Conservation (phyloP, 2,888 invertebrate genomes). For the Orthosia incerta region DNA sequence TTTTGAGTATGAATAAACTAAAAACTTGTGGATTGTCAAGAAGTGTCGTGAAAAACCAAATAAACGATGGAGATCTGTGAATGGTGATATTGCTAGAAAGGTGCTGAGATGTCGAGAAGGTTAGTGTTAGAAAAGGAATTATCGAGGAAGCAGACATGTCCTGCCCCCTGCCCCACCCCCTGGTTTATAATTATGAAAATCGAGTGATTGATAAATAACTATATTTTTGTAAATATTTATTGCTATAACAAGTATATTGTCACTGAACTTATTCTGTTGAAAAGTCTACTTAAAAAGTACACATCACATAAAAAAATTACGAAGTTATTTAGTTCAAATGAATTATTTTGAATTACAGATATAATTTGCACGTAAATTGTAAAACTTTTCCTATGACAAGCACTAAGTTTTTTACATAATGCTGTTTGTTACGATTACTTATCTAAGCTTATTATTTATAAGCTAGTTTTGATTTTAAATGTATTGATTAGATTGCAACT, state of each 20-base stretch:
- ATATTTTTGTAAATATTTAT: neutral
- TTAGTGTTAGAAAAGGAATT: too few species aligned
- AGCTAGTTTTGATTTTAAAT: slow-evolving; percentile 35
- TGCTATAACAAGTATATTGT: neutral
- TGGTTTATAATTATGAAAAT: too few species aligned
- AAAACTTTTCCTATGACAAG: neutral
- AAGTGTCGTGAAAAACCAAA: too few species aligned
- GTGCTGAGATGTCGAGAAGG: too few species aligned
- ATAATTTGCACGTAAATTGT: neutral
- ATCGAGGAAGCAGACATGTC: too few species aligned
- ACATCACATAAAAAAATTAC: neutral
- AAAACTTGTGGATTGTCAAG: too few species aligned
- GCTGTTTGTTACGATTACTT: neutral
- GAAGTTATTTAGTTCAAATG: neutral
- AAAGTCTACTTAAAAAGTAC: neutral
- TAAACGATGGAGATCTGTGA: too few species aligned
- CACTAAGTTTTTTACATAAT: slow-evolving; percentile 1
- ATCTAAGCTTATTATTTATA: slow-evolving; percentile 15
- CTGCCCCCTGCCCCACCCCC: too few species aligned
- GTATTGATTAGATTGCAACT: slow-evolving; percentile 15
- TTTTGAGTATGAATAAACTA: too few species aligned
- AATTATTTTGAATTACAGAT: neutral
- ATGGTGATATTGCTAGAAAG: too few species aligned
- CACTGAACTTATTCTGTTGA: neutral
- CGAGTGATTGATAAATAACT: neutral